These are phyloP conservation scores for Lamprologus sp. DNA, from an alignment of 2,113 vertebrate species.

Conservation along the genomic window DNA sequence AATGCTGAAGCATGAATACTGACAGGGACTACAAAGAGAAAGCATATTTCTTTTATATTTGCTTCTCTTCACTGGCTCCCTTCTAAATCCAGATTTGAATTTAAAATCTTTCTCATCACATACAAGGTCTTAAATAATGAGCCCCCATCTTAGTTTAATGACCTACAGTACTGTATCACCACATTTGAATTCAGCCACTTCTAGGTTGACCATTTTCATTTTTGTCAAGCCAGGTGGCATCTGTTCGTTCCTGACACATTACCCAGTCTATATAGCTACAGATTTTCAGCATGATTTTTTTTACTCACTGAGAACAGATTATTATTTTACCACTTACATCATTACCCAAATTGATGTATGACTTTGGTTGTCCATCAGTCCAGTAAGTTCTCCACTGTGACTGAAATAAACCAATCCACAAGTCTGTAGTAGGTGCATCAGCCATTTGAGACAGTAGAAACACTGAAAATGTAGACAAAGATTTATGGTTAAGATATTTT, in stretches of 20 bases:
- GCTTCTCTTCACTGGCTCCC: neutral
- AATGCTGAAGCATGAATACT: neutral
- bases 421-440: constrained; percentile 41
- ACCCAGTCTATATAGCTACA: neutral
- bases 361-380: constrained; percentile 72
- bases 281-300: neutral
- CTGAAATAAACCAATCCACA: constrained; percentile 81
- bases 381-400: constrained; percentile 67
- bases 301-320: neutral
- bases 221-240: neutral
- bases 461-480: neutral
- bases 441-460: constrained; percentile 73
- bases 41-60: neutral
- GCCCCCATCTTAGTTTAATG: neutral
- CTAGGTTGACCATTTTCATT: neutral
- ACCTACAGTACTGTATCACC: neutral
- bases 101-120: neutral
- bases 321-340: neutral
- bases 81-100: neutral
- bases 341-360: too few relatives aligned
- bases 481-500: neutral
- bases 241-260: neutral
- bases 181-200: neutral
- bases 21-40: neutral
- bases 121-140: neutral